Evolutionary conservation across 2,113 vertebrate genomes (phyloP), one percentile per base, ranked within the genome.

Genomic region (Barnardius zonarius): DNA sequence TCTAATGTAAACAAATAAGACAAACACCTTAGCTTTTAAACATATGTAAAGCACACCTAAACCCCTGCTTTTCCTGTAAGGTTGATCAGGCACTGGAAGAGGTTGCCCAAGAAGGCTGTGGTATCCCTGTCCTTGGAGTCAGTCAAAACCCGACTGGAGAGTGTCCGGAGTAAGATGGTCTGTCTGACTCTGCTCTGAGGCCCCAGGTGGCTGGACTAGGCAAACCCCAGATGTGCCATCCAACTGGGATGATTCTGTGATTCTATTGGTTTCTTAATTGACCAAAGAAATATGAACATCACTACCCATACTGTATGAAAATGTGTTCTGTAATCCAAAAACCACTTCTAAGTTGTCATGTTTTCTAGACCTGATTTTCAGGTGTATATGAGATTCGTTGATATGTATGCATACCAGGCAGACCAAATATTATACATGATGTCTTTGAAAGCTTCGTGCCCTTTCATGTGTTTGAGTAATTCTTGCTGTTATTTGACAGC

Each of bases 401-500:
- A 24, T 62, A 44, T 5, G 6, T 44, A 63, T 69, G 39, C 16
- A 22, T 37, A 54, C 6, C 14, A 68, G 37, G 49, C 7, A 76
- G 18, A n/a, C 68, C 5, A 80, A 69, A 49, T 73, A 25, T 59
- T 79, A 14, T 37, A 59, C 17, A 18, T 1, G 1, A 24, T 41
- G 28, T 69, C 33, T 80, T 79, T 64, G 39, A 80, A 83, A 73
- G 5, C 10, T 52, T 57, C 9, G 13, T 74, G 33, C 24, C 43
- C 59, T 54, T 92, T 82, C 37, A 51, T 66, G 16, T 31, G 24
- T 91, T 90, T 74, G n/a, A 69, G 22, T 73, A 82, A 81, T 67
- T 70, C 59, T 92, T 86, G 30, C 22, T 91, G 74, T 86, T 79
- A 79, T 77, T 92, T 87, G 57, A 88, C 82, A 93, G 66, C 59